A percentile compares a stretch with the other conserved stretches of the same genome.
These are phyloP conservation scores for Paguma larvata DNA, from an alignment of 2,797 vertebrate genomes.

Conservation along the genomic window DNA sequence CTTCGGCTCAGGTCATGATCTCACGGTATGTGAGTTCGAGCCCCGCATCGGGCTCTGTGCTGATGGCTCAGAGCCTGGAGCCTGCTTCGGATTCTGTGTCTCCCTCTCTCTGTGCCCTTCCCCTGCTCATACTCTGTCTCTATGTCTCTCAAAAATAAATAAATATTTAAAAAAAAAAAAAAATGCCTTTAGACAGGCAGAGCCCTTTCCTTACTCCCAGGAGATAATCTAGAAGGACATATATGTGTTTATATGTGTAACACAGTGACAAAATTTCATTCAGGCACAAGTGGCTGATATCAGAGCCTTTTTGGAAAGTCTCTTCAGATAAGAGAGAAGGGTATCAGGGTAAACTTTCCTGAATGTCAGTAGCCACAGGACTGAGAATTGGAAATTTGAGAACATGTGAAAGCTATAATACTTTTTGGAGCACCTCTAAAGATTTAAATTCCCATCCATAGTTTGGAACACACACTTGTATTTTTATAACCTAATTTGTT, in stretches of 20 bases:
- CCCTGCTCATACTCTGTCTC: no score
- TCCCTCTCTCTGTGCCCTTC: no score
- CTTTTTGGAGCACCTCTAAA: background rate
- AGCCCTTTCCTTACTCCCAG: background rate
- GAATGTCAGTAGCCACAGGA: conserved; percentile 17
- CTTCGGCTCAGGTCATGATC: no score
- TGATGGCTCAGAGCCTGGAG: no score
- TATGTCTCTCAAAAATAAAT: no score
- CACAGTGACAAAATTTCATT: conserved; percentile 32
- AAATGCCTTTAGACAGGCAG: background rate
- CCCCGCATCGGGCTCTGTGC: no score
- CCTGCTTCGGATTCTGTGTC: no score
- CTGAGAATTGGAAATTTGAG: background rate
- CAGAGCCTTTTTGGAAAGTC: background rate
- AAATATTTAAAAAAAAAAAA: no score
- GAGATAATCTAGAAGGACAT: background rate
- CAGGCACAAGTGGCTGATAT: background rate
- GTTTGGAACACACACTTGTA: conserved; percentile 30
- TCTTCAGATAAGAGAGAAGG: background rate
- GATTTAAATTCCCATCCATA: conserved; percentile 29
- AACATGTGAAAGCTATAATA: background rate
- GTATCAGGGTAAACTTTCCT: background rate
- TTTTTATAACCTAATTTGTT: conserved; percentile 59
- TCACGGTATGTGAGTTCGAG: no score
- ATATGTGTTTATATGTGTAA: background rate